These are phyloP conservation scores for Zoanthus sociatus DNA, from an alignment of 92 coral and sea anemone genomes.

Conservation along the genomic window DNA sequence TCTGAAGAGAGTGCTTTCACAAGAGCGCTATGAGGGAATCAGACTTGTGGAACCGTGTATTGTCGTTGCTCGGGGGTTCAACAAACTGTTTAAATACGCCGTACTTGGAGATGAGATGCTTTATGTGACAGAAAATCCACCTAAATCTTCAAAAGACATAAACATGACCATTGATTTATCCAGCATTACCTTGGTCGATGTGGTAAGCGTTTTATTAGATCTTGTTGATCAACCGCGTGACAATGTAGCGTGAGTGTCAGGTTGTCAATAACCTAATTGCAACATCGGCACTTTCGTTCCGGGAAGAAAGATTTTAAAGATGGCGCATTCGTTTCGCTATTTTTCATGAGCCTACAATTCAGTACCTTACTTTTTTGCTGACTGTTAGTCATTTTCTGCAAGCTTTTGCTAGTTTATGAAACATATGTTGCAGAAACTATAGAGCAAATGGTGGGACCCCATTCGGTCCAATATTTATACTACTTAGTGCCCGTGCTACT, in stretches of 20 bases:
- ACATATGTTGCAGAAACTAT: not conserved
- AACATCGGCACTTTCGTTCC: not conserved
- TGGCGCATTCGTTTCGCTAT: not conserved
- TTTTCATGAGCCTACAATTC: not conserved
- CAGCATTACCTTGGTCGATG: slow-evolving; percentile 75
- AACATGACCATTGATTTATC: slow-evolving; percentile 80
- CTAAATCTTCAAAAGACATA: slow-evolving; percentile 84
- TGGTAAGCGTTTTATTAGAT: slow-evolving; percentile 73
- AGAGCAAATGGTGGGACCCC: not conserved
- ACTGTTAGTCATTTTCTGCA: not conserved
- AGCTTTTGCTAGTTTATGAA: not conserved
- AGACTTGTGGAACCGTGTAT: slow-evolving; percentile 97
- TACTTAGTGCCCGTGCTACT: too few species aligned
- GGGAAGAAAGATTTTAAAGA: not conserved
- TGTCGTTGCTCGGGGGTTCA: slow-evolving; percentile 84
- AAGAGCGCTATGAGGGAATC: slow-evolving; percentile 86
- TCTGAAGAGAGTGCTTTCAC: slow-evolving; percentile 85
- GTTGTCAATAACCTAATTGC: slow-evolving; percentile 27
- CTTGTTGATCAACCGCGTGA: slow-evolving; percentile 24
- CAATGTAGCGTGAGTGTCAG: slow-evolving; percentile 30
- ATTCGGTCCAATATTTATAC: too few species aligned
- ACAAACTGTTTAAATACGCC: slow-evolving; percentile 90
- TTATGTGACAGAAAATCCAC: slow-evolving; percentile 96
- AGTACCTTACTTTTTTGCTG: not conserved
- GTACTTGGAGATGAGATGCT: slow-evolving; percentile 91